Conservation (phyloP, 2,888 invertebrate species). For the Agonopterix heracliana region DNA sequence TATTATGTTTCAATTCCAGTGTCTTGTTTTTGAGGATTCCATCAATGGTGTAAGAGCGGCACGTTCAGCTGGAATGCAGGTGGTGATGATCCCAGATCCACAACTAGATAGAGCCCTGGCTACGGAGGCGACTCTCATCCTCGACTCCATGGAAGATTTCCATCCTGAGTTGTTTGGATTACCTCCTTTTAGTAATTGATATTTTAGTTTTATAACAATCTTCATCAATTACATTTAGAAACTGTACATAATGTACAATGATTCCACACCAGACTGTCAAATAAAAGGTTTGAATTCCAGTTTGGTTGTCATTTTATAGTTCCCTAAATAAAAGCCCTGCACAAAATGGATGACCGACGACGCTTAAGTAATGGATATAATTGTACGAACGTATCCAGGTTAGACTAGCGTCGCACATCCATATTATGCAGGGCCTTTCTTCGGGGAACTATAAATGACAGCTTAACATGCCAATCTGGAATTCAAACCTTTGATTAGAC, state of each 20-base stretch:
- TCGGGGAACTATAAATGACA: no score
- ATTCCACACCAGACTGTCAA: no score
- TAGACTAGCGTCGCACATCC: no score
- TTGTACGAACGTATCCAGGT: no score
- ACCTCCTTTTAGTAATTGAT: conserved; percentile 69
- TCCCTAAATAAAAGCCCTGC: no score
- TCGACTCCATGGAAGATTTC: conserved; percentile 85
- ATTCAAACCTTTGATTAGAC: no score
- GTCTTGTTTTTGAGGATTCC: conserved; percentile 94
- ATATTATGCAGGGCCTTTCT: no score
- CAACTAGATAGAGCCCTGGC: conserved; percentile 42
- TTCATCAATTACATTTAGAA: background rate
- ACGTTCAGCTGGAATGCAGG: conserved; percentile 88
- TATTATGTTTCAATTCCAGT: conserved; percentile 55
- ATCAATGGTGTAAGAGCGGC: conserved; percentile 90
- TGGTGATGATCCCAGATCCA: conserved; percentile 86
- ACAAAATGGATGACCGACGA: no score
- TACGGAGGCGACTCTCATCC: conserved; percentile 78
- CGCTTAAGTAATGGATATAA: no score
- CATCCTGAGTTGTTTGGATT: conserved; percentile 89
- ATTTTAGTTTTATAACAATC: background rate
- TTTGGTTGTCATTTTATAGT: no score
- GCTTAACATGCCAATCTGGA: no score
- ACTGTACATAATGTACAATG: background rate
- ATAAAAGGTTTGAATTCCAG: no score